These are phyloP conservation scores for Gryllus longicercus DNA, from an alignment of 2,888 invertebrate species.

Conservation along the genomic window DNA sequence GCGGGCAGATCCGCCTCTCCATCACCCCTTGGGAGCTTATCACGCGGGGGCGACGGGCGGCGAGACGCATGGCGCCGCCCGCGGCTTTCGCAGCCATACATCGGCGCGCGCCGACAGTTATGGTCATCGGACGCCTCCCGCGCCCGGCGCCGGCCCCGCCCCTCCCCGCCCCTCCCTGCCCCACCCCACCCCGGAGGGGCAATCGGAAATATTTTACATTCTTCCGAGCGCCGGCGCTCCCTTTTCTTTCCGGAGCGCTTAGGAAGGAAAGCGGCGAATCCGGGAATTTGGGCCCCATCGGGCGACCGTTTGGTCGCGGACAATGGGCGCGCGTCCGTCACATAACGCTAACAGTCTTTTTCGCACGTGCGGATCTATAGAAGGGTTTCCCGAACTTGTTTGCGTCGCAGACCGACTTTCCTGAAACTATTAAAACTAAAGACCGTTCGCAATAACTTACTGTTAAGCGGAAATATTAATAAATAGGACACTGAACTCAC, in stretches of 20 bases:
- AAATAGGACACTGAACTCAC: no score
- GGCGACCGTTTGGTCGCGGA: neutral
- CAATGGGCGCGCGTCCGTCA: neutral
- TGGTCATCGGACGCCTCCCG: neutral
- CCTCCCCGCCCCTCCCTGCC: neutral
- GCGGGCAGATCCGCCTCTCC: neutral
- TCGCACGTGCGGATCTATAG: no score
- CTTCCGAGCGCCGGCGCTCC: neutral
- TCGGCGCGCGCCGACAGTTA: neutral
- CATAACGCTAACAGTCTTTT: no score
- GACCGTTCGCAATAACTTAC: no score
- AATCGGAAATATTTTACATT: slow-evolving; percentile 10
- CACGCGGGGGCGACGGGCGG: neutral
- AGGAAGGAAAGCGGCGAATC: neutral
- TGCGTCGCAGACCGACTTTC: no score
- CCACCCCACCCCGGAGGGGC: neutral
- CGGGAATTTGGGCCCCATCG: neutral
- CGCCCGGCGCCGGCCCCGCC: neutral
- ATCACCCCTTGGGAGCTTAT: neutral
- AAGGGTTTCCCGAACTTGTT: no score
- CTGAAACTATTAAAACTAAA: no score
- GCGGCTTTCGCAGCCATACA: neutral
- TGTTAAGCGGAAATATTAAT: no score
- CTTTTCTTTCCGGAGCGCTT: neutral
- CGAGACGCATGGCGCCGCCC: neutral